Percentiles rank a stretch among this genome's conserved stretches.
Conservation (phyloP, 2,797 vertebrate species). For the Emydoidea blandingii region DNA sequence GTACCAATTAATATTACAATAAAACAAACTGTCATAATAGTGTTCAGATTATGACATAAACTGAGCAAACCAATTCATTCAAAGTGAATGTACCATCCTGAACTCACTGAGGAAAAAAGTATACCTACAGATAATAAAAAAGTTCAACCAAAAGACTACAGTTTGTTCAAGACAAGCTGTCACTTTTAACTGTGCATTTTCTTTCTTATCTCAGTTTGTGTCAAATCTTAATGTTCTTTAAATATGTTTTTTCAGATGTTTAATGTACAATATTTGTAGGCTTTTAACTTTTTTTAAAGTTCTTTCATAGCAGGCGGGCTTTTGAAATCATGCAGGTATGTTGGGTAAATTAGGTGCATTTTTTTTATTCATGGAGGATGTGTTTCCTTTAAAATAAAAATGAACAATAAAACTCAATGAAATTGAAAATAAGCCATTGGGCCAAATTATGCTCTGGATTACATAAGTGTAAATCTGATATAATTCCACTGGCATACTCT, state of each 20-base stretch:
- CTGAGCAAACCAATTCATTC: neutral
- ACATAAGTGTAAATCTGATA: neutral
- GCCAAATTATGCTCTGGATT: neutral
- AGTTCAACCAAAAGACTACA: neutral
- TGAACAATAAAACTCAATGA: neutral
- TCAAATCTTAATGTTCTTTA: neutral
- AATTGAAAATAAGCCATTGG: neutral
- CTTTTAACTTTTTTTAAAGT: neutral
- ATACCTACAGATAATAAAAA: neutral
- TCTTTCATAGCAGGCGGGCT: neutral
- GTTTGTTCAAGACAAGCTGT: neutral
- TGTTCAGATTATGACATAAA: neutral
- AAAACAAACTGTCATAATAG: fast-evolving
- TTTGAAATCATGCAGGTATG: slow-evolving; percentile 1
- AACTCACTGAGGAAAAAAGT: neutral
- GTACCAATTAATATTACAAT: neutral
- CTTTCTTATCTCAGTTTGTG: neutral
- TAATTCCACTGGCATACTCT: neutral
- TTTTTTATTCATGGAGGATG: neutral
- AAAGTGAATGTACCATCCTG: neutral
- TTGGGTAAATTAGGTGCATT: neutral
- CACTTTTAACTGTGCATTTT: neutral
- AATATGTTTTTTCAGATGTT: neutral
- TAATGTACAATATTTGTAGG: neutral
- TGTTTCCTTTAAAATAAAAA: neutral